These are phyloP conservation scores for Catocala sponsa DNA, from an alignment of 2,888 invertebrate species.

Conservation along the genomic window DNA sequence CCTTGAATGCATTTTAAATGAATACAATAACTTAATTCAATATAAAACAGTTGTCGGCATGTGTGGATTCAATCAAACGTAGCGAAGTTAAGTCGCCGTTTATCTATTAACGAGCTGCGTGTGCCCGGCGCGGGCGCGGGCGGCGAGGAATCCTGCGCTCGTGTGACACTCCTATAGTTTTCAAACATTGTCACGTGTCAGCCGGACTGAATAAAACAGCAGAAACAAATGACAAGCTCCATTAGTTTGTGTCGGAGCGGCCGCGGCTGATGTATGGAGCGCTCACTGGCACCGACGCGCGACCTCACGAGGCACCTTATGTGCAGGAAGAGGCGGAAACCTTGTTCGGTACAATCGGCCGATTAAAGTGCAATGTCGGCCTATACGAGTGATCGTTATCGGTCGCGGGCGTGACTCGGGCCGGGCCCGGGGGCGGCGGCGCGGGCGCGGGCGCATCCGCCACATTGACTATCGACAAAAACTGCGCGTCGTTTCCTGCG, in stretches of 20 bases:
- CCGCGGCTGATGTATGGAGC: constrained; percentile 1
- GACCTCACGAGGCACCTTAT: constrained; percentile 26
- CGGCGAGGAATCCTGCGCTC: neutral
- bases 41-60: too few species aligned
- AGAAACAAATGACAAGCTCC: constrained; percentile 10
- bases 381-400: constrained; percentile 27
- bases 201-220: neutral
- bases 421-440: constrained; percentile 8
- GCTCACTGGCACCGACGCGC: constrained; percentile 10
- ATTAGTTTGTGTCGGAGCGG: constrained; percentile 9
- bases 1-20: too few species aligned
- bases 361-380: constrained; percentile 29
- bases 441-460: constrained; percentile 44
- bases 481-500: constrained; percentile 37
- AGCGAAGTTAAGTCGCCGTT: neutral
- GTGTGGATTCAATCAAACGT: too few species aligned
- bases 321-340: constrained; percentile 35
- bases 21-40: too few species aligned
- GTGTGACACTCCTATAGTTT: neutral
- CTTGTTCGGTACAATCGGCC: constrained; percentile 23
- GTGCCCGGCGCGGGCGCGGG: neutral
- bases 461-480: constrained; percentile 37
- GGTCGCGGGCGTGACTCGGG: neutral
- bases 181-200: too few species aligned
- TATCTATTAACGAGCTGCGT: neutral